phyloP scores from a whole-genome alignment of 2,113 vertebrate species.

The Eptesicus fuscus region DNA sequence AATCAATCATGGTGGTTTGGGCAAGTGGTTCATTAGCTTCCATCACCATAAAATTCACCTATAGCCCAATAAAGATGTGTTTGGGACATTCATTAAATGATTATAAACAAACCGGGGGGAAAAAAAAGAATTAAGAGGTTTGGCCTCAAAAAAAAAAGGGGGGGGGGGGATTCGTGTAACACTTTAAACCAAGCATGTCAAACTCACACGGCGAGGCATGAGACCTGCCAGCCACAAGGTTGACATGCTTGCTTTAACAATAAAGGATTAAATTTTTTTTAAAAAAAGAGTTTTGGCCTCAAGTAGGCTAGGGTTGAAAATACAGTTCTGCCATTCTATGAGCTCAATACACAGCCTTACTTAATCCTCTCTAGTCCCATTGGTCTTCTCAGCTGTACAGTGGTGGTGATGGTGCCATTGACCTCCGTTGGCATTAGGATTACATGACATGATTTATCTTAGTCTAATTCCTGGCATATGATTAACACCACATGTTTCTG shows the following conservation, averaged over 20 bases:
- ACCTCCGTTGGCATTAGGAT: not conserved
- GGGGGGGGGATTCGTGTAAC: too few species aligned
- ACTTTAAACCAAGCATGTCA: too few species aligned
- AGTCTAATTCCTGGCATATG: not conserved
- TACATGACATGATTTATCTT: not conserved
- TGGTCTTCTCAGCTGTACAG: not conserved
- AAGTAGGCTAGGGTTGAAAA: not conserved
- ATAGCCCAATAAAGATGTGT: slow-evolving; percentile 62
- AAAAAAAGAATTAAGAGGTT: too few species aligned
- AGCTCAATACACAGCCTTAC: not conserved
- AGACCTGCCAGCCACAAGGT: too few species aligned
- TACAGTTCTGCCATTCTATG: not conserved
- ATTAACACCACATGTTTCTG: not conserved
- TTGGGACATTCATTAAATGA: slow-evolving; percentile 80
- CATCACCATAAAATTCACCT: slow-evolving; percentile 36
- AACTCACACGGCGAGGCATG: too few species aligned
- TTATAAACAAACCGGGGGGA: slow-evolving; percentile 27
- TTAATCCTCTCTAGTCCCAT: not conserved
- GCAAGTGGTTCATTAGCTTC: slow-evolving; percentile 63
- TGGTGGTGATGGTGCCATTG: not conserved
- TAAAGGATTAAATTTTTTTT: too few species aligned
- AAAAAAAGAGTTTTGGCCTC: not conserved
- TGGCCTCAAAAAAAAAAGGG: too few species aligned
- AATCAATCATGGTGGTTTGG: not conserved
- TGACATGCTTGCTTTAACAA: too few species aligned